Evolutionary conservation across 2,797 vertebrate species (phyloP), one percentile per base, ranked within the genome.

Genomic region (Peromyscus attwateri): DNA sequence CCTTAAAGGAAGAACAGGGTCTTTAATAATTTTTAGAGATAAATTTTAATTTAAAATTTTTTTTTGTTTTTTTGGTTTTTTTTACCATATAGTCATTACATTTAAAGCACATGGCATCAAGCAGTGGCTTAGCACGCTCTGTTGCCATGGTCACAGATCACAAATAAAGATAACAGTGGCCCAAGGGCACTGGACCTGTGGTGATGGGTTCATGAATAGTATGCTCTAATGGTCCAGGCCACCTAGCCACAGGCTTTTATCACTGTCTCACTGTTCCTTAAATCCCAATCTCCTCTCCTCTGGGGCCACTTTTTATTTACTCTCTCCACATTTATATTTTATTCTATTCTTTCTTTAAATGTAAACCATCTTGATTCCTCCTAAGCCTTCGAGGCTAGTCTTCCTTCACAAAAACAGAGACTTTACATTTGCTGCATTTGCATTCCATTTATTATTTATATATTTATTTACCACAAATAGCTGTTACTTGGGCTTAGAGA

Each of bases 91-190:
- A 55, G 6, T 80, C 62, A n/a, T 70, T 37, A 75, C 1, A 52
- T 29, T 87, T 14, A 71, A 71, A 52, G 79, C 17, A 64, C 1
- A 57, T 0, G n/a, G 66, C 70, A 19, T 31, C 73, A 79, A 64
- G 66, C 8, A n/a, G 62, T 19, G 81, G 46, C 34, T 82, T 71
- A 27, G 4, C 40, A 27, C 66, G n/a, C 40, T 84, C 55, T 73
- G 66, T 57, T 71, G 84, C 62, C 52, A 84, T 84, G 83, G 87
- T 52, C 79, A 79, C n/a, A 73, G 88, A 90, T 52, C 76, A 70
- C 10, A 17, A 57, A 68, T 21, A 31, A 94, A 79, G 49, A 49
- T 37, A 57, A 34, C 66, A 6, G 16, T 1, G 19, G 57, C 29
- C 43, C 83, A 23, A 1, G 6, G 87, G 27, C 40, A 76, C 37